These are phyloP conservation scores for Sarcophaga bullata DNA, from an alignment of 1,140 invertebrate genomes.

Conservation along the genomic window DNA sequence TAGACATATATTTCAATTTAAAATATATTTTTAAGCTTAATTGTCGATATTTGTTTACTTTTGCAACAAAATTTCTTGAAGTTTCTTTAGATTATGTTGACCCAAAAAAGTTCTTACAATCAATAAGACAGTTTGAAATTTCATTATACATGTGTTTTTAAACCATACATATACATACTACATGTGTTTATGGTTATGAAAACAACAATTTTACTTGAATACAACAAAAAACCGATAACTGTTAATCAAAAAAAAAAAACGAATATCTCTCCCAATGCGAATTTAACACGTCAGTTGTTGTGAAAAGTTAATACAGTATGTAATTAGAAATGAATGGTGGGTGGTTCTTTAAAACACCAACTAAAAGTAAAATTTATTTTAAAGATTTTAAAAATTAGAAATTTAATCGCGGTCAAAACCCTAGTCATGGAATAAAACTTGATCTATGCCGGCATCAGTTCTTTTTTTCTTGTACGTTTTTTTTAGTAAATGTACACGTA, in stretches of 20 bases:
- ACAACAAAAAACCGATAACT: conserved; percentile 9
- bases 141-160: too few species aligned
- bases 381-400: neutral
- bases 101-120: too few species aligned
- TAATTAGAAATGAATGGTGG: neutral
- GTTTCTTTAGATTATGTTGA: too few species aligned
- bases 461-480: neutral
- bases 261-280: neutral
- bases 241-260: neutral
- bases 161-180: too few species aligned
- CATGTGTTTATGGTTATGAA: too few species aligned
- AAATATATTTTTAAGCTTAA: too few species aligned
- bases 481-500: conserved; percentile 31
- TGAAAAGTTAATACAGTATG: neutral
- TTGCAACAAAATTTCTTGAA: too few species aligned
- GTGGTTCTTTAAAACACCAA: too few species aligned
- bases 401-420: neutral
- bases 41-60: too few species aligned
- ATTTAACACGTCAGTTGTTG: conserved; percentile 37
- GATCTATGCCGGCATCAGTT: neutral
- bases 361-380: neutral
- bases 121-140: too few species aligned
- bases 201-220: neutral
- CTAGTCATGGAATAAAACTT: neutral
- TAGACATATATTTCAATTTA: too few species aligned